Percentiles rank a stretch among this genome's conserved stretches.
phyloP scores from a whole-genome alignment of 2,888 invertebrate species.

The Gandaritis pyraliata region DNA sequence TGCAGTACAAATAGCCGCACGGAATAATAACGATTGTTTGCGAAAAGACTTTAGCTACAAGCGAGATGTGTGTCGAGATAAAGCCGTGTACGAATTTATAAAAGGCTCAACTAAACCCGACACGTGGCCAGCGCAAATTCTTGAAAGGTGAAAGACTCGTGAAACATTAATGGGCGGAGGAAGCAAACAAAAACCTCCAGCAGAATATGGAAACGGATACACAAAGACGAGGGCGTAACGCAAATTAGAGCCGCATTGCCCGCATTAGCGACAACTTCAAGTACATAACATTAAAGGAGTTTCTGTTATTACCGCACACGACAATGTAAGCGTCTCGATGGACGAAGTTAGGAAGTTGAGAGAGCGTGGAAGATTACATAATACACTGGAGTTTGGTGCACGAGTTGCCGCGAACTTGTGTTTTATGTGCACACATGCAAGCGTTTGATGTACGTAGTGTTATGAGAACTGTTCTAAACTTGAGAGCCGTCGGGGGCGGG shows the following conservation, averaged over 20 bases:
- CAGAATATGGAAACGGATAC: constrained; percentile 50
- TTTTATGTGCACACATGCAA: constrained; percentile 57
- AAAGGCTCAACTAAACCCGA: constrained; percentile 42
- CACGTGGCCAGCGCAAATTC: constrained; percentile 54
- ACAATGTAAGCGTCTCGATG: constrained; percentile 56
- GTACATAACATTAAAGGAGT: constrained; percentile 62
- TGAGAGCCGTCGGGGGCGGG: constrained; percentile 38
- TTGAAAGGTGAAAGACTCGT: constrained; percentile 65
- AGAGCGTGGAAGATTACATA: constrained; percentile 62
- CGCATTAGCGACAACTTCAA: constrained; percentile 60
- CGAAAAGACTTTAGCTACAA: constrained; percentile 48
- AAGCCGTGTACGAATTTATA: constrained; percentile 41
- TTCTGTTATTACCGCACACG: constrained; percentile 62
- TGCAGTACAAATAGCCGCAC: constrained; percentile 51
- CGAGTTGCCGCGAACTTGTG: constrained; percentile 59
- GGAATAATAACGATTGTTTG: constrained; percentile 54
- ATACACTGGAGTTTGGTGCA: constrained; percentile 55
- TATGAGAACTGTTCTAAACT: constrained; percentile 59
- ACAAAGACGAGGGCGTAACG: constrained; percentile 52
- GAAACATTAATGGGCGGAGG: constrained; percentile 50
- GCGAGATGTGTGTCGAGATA: constrained; percentile 46
- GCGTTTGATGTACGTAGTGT: constrained; percentile 53
- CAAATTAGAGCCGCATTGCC: constrained; percentile 61
- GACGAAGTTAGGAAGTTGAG: constrained; percentile 57
- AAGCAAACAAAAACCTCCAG: constrained; percentile 54